Conservation (phyloP, 2,888 invertebrate genomes). For the Andrena marginata region DNA sequence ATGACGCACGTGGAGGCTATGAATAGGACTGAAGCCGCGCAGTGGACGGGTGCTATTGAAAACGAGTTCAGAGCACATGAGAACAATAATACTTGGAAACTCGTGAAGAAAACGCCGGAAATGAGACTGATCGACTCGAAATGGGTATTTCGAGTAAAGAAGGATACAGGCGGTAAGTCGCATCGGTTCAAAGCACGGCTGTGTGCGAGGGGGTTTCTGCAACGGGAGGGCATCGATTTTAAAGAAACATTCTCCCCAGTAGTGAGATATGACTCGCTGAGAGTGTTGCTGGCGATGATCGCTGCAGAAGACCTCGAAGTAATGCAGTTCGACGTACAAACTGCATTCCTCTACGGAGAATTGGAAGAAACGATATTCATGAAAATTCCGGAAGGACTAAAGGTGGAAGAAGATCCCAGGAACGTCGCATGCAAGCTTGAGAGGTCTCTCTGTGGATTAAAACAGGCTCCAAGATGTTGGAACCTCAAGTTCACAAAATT, state of each 20-base stretch:
- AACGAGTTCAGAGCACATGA: background rate
- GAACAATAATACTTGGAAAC: background rate
- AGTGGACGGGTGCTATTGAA: background rate
- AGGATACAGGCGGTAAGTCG: too few relatives aligned
- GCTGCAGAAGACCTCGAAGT: background rate
- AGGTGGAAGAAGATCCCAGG: background rate
- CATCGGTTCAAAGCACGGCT: background rate
- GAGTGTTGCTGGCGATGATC: background rate
- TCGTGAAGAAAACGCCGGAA: background rate
- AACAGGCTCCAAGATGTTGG: conserved; percentile 7
- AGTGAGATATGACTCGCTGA: background rate
- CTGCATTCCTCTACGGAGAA: background rate
- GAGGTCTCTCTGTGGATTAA: background rate
- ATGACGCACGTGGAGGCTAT: background rate
- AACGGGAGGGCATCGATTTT: too few relatives aligned
- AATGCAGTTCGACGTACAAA: too few relatives aligned
- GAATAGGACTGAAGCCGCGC: background rate
- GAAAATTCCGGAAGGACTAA: background rate
- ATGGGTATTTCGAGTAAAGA: background rate
- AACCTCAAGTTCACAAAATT: background rate
- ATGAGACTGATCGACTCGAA: background rate
- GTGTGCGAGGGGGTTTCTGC: background rate
- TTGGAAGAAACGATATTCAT: background rate
- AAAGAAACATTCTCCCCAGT: background rate
- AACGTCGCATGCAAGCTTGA: background rate